Percentiles rank a stretch among this genome's conserved stretches.
Conservation (phyloP, 2,888 invertebrate genomes). For the Trissolcus japonicus region DNA sequence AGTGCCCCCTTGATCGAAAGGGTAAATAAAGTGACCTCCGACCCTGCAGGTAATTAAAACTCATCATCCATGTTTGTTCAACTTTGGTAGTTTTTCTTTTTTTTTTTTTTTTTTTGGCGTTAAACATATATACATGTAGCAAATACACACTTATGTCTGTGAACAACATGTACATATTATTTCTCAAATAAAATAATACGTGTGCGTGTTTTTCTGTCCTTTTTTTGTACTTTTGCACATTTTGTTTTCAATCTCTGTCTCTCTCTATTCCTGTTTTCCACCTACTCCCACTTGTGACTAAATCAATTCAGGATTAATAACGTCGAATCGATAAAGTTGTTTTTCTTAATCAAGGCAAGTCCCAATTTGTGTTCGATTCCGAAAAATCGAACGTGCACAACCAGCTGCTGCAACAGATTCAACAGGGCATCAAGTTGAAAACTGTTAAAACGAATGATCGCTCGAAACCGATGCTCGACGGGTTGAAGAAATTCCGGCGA, state of each 20-base stretch:
- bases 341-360: slow-evolving; percentile 78
- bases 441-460: slow-evolving; percentile 89
- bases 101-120: slow-evolving; percentile 5
- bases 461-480: slow-evolving; percentile 89
- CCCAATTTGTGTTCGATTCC: slow-evolving; percentile 91
- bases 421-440: slow-evolving; percentile 85
- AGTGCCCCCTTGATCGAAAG: slow-evolving; percentile 74
- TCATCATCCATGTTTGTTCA: neutral
- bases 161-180: slow-evolving; percentile 27
- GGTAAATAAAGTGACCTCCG: slow-evolving; percentile 72
- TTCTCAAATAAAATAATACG: slow-evolving; percentile 32
- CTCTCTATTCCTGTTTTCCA: neutral
- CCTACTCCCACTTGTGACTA: neutral
- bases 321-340: slow-evolving; percentile 38
- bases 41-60: slow-evolving; percentile 67
- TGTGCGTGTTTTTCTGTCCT: slow-evolving; percentile 37
- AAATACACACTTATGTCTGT: slow-evolving; percentile 23
- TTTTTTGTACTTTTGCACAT: slow-evolving; percentile 21
- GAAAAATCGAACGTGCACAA: slow-evolving; percentile 89
- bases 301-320: slow-evolving; percentile 1
- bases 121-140: slow-evolving; percentile 6
- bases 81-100: neutral
- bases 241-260: neutral
- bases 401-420: slow-evolving; percentile 87
- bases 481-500: slow-evolving; percentile 89